These are phyloP conservation scores for Argentina silus DNA, from an alignment of 2,797 vertebrate genomes.

Conservation along the genomic window DNA sequence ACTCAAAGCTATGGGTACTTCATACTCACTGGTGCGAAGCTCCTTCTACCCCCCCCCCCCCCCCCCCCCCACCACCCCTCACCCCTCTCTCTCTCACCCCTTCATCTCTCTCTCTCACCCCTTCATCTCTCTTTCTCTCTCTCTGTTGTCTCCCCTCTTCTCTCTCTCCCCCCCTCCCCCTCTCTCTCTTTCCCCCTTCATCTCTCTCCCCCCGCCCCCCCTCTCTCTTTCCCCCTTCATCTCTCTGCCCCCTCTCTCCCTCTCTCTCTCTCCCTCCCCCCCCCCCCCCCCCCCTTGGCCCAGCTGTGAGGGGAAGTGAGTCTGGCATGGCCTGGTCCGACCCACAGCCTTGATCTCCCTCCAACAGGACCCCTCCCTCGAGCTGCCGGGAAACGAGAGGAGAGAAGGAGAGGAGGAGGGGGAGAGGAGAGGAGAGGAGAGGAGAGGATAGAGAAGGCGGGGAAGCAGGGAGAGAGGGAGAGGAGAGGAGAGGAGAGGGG, in stretches of 20 bases:
- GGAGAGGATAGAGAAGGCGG: not conserved
- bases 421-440: not conserved
- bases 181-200: not conserved
- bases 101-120: too few relatives aligned
- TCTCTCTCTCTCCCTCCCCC: not conserved
- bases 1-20: too few relatives aligned
- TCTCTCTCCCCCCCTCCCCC: not conserved
- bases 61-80: too few relatives aligned
- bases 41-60: too few relatives aligned
- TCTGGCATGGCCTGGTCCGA: slow-evolving; percentile 12
- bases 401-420: not conserved
- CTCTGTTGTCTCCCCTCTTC: not conserved
- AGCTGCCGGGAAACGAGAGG: slow-evolving; percentile 25
- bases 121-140: not conserved
- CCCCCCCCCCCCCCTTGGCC: not conserved
- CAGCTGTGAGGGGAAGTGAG: slow-evolving; percentile 20
- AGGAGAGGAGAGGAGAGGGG: not conserved
- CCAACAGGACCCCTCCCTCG: slow-evolving; percentile 27
- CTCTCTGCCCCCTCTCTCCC: not conserved
- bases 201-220: not conserved
- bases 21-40: too few relatives aligned
- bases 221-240: not conserved
- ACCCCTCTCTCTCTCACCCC: too few relatives aligned
- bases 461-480: not conserved
- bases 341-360: slow-evolving; percentile 30